Base-by-base conservation (phyloP, 2,113 vertebrate genomes). In the Petrocephalus microphthalmus region DNA sequence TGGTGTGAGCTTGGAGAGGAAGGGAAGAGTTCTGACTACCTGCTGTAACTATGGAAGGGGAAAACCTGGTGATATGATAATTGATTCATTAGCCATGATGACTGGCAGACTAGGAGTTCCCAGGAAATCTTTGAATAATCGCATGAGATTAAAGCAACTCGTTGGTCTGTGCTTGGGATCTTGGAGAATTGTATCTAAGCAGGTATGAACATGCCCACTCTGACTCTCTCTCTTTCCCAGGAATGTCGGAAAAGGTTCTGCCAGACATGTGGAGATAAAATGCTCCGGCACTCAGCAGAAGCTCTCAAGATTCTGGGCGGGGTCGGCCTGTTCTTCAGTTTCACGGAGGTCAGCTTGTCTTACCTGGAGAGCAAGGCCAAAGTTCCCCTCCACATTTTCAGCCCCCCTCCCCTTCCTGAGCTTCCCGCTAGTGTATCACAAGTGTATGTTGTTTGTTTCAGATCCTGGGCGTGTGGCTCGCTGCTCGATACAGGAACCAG, bases 291-390 rank as follows among this genome's bases (percentile, higher is more conserved):
- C 89, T 95, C 97, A 15, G 95, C 96, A 0, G 96, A 97, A 92
- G 97, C 96, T 17, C 94, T 98, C 91, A 97, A 97, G 94, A 98
- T 98, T 92, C 96, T 97, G 11, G 97, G 97, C 0, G 97, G 97
- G 2, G 97, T 98, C 0, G 97, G 97, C 3, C 97, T 98, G 37
- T 98, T 98, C 94, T 98, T 98, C 93, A 98, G 97, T 92, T 98
- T 98, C 91, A 98, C 97, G 45, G 97, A 98, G 96, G 97, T 97
- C 19, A 93, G 93, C 64, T 17, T 10, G 74, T 57, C 19, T 57
- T 60, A 45, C 85, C 22, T 86, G 85, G 37, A 57, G 37, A 10
- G 17, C 8, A n/a, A 45, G 17, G 5, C 47, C 51, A 57, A 86
- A 86, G 52, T 57, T 57, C 47, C 22, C 54, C 45, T 22, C 37